Percentiles rank a stretch among this genome's conserved stretches.
Evolutionary conservation across 2,888 invertebrate genomes (phyloP).

Genomic region (Allolobophora icterica): DNA sequence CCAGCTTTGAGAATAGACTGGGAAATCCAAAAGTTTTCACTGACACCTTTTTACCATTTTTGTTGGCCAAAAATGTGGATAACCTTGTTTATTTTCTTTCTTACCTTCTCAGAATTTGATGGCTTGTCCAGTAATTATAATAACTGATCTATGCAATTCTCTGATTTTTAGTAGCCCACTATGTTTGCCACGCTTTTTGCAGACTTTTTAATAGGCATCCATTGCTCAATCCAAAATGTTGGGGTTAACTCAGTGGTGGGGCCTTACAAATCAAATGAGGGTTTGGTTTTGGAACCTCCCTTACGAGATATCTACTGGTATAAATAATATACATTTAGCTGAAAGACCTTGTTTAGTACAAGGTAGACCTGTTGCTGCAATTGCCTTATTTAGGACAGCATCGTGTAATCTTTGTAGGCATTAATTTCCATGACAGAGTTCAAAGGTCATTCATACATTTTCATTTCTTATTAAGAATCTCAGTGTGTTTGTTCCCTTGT

Average conservation of each 20-base stretch:
- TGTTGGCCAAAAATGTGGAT: not conserved
- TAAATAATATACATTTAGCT: not conserved
- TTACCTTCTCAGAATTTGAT: not conserved
- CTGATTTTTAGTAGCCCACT: not conserved
- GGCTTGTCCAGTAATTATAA: not conserved
- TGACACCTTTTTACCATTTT: not conserved
- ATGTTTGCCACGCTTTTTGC: not conserved
- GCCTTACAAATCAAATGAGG: not conserved
- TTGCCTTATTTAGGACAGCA: not conserved
- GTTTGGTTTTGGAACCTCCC: not conserved
- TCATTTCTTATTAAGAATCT: not conserved
- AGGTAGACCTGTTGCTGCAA: not conserved
- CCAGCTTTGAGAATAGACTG: not conserved
- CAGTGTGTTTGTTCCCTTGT: conserved; percentile 8
- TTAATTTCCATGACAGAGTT: conserved; percentile 8
- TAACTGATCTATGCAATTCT: not conserved
- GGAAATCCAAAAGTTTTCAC: not conserved
- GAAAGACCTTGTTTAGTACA: not conserved
- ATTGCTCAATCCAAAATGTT: too few relatives aligned
- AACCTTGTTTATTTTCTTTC: not conserved
- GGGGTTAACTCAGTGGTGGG: not conserved
- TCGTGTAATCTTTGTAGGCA: not conserved
- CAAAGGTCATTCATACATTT: conserved; percentile 6
- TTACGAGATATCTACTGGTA: not conserved
- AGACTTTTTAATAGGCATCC: not conserved